These are phyloP conservation scores for Mesochorus sp. DNA, from an alignment of 2,888 invertebrate genomes.

Conservation along the genomic window DNA sequence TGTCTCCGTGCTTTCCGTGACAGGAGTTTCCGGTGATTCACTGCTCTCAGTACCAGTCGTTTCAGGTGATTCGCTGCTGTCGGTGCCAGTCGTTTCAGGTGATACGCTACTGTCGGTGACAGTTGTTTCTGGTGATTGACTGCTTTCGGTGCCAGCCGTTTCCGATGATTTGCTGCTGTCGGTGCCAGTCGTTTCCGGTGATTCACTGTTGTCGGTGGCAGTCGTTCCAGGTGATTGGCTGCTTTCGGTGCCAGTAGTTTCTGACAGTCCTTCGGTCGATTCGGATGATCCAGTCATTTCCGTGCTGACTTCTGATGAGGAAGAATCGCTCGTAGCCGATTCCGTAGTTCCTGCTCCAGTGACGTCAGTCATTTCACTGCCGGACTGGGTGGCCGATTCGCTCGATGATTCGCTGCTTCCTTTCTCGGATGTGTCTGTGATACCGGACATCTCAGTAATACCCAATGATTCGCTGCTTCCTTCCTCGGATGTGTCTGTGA, in stretches of 20 bases:
- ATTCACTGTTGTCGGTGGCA: no score
- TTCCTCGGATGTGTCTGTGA: conserved; percentile 61
- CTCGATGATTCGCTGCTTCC: conserved; percentile 33
- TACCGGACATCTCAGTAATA: conserved; percentile 34
- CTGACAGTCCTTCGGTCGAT: background rate
- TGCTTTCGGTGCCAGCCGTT: background rate
- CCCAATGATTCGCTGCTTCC: conserved; percentile 18
- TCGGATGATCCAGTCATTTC: conserved; percentile 36
- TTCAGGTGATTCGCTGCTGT: background rate
- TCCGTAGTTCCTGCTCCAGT: conserved; percentile 46
- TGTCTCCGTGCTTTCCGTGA: conserved; percentile 53
- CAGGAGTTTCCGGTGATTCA: conserved; percentile 51
- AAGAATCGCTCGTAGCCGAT: conserved; percentile 54
- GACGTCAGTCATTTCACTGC: conserved; percentile 61
- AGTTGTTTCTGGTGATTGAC: no score
- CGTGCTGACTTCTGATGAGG: conserved; percentile 37
- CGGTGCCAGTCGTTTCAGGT: background rate
- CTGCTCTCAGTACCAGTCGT: conserved; percentile 40
- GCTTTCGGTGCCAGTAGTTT: background rate
- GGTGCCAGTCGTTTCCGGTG: background rate
- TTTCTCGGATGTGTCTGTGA: conserved; percentile 61
- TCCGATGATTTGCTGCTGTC: background rate
- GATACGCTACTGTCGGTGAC: no score
- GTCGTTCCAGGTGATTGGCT: background rate
- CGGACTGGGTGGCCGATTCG: conserved; percentile 5